Percentiles rank a stretch among this genome's conserved stretches.
Conservation (phyloP, 2,888 invertebrate species). For the Isoperla grammatica region DNA sequence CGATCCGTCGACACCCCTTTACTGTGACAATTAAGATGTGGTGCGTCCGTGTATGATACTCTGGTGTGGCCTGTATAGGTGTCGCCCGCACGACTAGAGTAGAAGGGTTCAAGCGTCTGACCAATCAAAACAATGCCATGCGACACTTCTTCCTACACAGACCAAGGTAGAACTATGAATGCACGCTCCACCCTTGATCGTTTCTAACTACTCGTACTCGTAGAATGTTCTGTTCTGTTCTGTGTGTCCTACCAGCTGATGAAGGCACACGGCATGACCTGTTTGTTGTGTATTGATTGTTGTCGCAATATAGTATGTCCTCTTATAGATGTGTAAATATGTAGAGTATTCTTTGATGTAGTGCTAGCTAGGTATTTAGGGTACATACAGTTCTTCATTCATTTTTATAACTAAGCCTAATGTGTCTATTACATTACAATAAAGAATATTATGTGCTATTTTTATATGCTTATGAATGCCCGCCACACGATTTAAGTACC, state of each 20-base stretch:
- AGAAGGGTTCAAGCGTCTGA: conserved; percentile 26
- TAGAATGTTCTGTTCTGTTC: not conserved
- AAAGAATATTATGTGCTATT: not conserved
- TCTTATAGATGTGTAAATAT: not conserved
- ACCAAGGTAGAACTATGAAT: conserved; percentile 25
- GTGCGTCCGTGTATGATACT: conserved; percentile 1
- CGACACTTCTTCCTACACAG: conserved; percentile 30
- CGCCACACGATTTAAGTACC: no score
- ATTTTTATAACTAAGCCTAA: not conserved
- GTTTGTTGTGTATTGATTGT: not conserved
- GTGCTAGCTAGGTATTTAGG: not conserved
- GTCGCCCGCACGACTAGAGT: conserved; percentile 27
- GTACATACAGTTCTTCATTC: not conserved
- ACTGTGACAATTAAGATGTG: not conserved
- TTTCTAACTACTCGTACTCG: no score
- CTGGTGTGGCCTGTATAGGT: conserved; percentile 12
- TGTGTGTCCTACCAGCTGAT: not conserved
- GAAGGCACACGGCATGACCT: not conserved
- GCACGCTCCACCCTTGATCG: no score
- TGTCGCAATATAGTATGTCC: not conserved
- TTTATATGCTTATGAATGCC: no score
- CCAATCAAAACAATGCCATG: conserved; percentile 27
- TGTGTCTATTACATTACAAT: not conserved
- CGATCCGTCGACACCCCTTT: no score
- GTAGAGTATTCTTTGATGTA: not conserved